These are phyloP conservation scores for Callaeas wilsoni DNA, from an alignment of 2,113 vertebrate genomes.

Conservation along the genomic window DNA sequence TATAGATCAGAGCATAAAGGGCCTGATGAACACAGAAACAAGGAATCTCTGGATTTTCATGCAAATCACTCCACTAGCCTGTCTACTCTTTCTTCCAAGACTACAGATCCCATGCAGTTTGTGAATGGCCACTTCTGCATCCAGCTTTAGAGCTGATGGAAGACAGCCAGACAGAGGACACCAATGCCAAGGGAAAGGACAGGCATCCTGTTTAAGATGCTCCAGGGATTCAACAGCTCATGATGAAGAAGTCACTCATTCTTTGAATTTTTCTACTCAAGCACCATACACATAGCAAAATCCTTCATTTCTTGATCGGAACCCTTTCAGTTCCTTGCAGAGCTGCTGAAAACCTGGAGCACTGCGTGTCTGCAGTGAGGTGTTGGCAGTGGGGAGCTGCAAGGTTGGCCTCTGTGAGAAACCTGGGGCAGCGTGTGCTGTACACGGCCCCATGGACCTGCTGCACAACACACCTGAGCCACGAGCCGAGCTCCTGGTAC, in stretches of 20 bases:
- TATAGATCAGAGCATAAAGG: not conserved
- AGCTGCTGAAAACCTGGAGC: not conserved
- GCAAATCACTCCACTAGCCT: not conserved
- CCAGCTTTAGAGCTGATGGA: not conserved
- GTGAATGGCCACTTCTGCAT: not conserved
- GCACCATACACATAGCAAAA: not conserved
- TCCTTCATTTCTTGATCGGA: not conserved
- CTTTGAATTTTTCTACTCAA: not conserved
- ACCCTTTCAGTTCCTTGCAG: not conserved
- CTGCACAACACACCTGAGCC: not conserved
- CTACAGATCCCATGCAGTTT: not conserved
- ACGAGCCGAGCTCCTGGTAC: not conserved
- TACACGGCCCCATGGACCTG: too few relatives aligned
- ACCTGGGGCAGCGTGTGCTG: rapidly evolving
- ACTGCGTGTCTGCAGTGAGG: not conserved
- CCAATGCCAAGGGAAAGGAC: not conserved
- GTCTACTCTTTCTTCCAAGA: not conserved
- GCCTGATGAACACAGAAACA: not conserved
- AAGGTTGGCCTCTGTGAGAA: not conserved
- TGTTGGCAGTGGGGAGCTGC: not conserved
- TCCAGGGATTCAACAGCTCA: not conserved
- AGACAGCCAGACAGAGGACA: not conserved
- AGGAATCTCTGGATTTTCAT: not conserved
- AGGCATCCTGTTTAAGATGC: not conserved
- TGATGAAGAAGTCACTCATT: not conserved